Conservation (phyloP, 1,140 invertebrate genomes). For the Propsilocerus akamusi region DNA sequence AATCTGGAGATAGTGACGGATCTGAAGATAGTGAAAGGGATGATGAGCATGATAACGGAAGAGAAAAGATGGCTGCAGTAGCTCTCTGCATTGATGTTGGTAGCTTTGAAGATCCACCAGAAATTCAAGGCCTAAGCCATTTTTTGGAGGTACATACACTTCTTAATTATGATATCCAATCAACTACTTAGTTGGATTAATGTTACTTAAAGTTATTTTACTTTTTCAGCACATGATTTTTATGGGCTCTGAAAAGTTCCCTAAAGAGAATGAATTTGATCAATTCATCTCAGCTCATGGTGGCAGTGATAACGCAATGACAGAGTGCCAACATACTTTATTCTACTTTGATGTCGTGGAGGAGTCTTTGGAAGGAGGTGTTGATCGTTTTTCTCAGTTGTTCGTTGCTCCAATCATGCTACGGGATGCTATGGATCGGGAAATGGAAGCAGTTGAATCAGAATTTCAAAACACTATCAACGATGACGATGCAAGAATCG, state of each 20-base stretch:
- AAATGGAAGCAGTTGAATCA: conserved; percentile 83
- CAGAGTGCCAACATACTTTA: conserved; percentile 65
- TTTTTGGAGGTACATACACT: conserved; percentile 27
- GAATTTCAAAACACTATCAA: conserved; percentile 26
- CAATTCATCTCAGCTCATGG: conserved; percentile 60
- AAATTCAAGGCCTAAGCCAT: conserved; percentile 77
- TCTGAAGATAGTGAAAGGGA: conserved; percentile 12
- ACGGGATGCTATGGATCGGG: conserved; percentile 66
- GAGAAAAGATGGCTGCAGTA: conserved; percentile 42
- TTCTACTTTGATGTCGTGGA: conserved; percentile 80
- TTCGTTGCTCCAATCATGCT: conserved; percentile 77
- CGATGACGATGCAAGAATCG: conserved; percentile 21
- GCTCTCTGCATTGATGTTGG: conserved; percentile 49
- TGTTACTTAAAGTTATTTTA: not conserved
- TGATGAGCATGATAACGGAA: conserved; percentile 10
- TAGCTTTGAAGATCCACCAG: conserved; percentile 42
- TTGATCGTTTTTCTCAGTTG: conserved; percentile 81
- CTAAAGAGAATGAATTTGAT: conserved; percentile 73
- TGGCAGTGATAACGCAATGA: conserved; percentile 64
- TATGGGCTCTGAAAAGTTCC: conserved; percentile 77
- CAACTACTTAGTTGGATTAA: not conserved
- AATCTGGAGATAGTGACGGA: conserved; percentile 16
- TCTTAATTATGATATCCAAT: not conserved
- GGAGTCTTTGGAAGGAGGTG: conserved; percentile 45
- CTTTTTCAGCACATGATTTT: conserved; percentile 88